Percentiles rank a stretch among this genome's conserved stretches.
Conservation (phyloP, 1,140 invertebrate species). For the Bombyx mandarina region DNA sequence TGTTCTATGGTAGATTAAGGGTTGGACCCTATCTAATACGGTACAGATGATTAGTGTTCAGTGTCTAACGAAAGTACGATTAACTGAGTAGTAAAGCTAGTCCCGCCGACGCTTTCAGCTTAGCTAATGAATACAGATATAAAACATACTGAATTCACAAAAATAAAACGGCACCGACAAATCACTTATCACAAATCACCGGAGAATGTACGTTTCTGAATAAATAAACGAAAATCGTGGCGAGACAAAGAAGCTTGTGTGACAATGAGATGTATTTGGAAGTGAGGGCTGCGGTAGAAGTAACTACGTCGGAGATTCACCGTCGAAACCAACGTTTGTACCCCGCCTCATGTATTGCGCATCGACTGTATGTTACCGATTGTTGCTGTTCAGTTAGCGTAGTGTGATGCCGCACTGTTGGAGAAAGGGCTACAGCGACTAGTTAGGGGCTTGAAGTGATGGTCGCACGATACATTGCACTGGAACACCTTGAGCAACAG, state of each 20-base stretch:
- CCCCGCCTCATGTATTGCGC: conserved; percentile 52
- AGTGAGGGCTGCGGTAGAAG: background rate
- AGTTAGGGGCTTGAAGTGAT: conserved; percentile 59
- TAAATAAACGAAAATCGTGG: background rate
- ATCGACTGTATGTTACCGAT: conserved; percentile 60
- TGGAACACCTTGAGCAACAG: conserved; percentile 62
- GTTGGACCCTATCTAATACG: conserved; percentile 35
- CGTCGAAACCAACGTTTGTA: conserved; percentile 46
- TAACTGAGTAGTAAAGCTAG: conserved; percentile 46
- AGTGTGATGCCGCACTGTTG: conserved; percentile 61
- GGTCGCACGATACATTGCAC: conserved; percentile 45
- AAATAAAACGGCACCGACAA: conserved; percentile 23
- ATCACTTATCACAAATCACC: conserved; percentile 19
- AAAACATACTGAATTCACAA: conserved; percentile 24
- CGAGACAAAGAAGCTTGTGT: conserved; percentile 2
- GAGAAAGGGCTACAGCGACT: conserved; percentile 48
- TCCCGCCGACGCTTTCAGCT: conserved; percentile 52
- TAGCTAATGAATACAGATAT: conserved; percentile 27
- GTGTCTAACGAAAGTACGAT: conserved; percentile 24
- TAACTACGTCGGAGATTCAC: conserved; percentile 19
- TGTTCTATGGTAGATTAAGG: conserved; percentile 59
- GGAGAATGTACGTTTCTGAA: too few relatives aligned
- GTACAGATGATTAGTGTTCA: conserved; percentile 41
- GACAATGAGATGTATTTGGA: conserved; percentile 19
- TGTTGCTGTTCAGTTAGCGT: conserved; percentile 63